Percentiles rank a stretch among this genome's conserved stretches.
phyloP scores from a whole-genome alignment of 2,113 vertebrate species.

The Pelobates fuscus region DNA sequence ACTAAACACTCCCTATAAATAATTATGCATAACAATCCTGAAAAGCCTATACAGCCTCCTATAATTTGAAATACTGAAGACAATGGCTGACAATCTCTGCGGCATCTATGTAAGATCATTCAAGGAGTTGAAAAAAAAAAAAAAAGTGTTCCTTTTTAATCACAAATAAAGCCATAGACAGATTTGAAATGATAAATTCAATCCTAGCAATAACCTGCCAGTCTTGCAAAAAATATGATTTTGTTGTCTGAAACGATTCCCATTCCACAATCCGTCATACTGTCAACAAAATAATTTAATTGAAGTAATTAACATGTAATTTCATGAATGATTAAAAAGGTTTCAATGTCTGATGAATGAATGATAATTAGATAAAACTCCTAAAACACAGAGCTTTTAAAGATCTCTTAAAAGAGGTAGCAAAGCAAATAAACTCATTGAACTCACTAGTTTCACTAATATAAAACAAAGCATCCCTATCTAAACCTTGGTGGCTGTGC shows the following conservation, averaged over 20 bases:
- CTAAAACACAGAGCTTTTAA: not conserved
- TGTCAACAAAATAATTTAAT: conserved; percentile 26
- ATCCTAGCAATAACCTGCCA: not conserved
- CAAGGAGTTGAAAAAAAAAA: not conserved
- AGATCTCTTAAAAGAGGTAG: too few species aligned
- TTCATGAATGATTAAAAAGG: conserved; percentile 38
- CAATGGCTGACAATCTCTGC: not conserved
- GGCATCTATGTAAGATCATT: not conserved
- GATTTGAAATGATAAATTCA: not conserved
- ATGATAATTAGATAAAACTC: too few species aligned
- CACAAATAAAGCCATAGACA: not conserved
- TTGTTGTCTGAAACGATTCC: conserved; percentile 3
- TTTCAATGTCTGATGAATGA: conserved; percentile 34
- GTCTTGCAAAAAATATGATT: not conserved
- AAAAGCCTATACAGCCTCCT: too few species aligned
- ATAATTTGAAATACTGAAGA: too few species aligned
- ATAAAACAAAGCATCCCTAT: too few species aligned
- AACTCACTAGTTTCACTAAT: too few species aligned
- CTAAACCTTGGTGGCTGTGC: too few species aligned
- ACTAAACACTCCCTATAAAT: too few species aligned
- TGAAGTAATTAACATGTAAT: conserved; percentile 34
- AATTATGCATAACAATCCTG: too few species aligned
- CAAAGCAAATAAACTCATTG: too few species aligned
- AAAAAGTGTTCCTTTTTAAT: not conserved
- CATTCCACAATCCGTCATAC: conserved; percentile 16